phyloP scores from a whole-genome alignment of 2,888 invertebrate genomes.

The Macroteleia sp. region DNA sequence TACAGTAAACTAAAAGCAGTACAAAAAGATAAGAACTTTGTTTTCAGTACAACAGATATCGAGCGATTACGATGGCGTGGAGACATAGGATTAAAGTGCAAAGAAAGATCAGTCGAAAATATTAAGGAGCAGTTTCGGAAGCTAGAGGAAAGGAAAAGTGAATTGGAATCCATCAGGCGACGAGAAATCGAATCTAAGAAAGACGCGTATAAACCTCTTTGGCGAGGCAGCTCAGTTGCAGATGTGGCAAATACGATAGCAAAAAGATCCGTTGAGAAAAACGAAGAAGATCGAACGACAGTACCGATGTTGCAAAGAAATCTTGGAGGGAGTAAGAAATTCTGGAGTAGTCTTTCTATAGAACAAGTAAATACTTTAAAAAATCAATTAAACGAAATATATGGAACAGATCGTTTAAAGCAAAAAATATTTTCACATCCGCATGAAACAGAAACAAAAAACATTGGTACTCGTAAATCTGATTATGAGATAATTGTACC shows the following conservation, averaged over 20 bases:
- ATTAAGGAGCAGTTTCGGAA: constrained; percentile 91
- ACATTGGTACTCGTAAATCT: not conserved
- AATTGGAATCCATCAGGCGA: constrained; percentile 84
- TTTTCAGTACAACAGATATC: constrained; percentile 91
- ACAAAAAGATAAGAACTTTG: constrained; percentile 92
- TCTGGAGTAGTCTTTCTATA: constrained; percentile 93
- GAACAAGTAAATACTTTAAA: constrained; percentile 93
- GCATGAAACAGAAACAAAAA: constrained; percentile 1
- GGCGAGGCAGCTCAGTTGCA: constrained; percentile 93
- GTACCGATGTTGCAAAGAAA: constrained; percentile 84
- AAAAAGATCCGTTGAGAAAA: constrained; percentile 85
- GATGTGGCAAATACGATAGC: constrained; percentile 91
- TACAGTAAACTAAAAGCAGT: constrained; percentile 91
- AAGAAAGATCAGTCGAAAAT: constrained; percentile 95
- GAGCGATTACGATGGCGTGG: constrained; percentile 91
- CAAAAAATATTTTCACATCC: constrained; percentile 32
- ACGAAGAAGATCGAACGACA: constrained; percentile 80
- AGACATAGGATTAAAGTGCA: constrained; percentile 89
- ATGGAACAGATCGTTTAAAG: constrained; percentile 86
- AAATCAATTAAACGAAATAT: constrained; percentile 92
- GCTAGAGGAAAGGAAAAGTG: constrained; percentile 85
- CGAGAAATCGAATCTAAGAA: constrained; percentile 85
- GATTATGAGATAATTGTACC: constrained; percentile 79
- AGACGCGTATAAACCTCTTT: constrained; percentile 91
- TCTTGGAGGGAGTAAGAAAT: constrained; percentile 89